Percentiles rank a stretch among this genome's conserved stretches.
Evolutionary conservation across 2,888 invertebrate genomes (phyloP).

Genomic region (Stenodema calcarata): DNA sequence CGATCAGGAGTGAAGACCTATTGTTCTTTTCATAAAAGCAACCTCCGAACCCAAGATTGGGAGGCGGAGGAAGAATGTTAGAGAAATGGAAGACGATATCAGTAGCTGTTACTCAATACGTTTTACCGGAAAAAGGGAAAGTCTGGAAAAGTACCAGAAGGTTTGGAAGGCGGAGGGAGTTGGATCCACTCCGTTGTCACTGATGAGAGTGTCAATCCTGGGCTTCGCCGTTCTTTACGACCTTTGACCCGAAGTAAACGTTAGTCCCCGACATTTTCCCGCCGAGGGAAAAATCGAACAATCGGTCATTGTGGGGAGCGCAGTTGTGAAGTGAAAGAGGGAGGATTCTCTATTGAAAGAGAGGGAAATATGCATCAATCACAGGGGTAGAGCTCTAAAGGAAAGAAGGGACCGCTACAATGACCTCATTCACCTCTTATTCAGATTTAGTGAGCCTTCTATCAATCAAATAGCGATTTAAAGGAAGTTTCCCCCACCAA

Average conservation of each 20-base stretch:
- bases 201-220: neutral
- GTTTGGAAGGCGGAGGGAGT: too few species aligned
- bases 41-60: neutral
- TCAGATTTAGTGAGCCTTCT: neutral
- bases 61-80: neutral
- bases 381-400: neutral
- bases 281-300: constrained; percentile 1
- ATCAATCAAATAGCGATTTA: neutral
- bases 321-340: neutral
- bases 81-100: neutral
- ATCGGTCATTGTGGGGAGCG: neutral
- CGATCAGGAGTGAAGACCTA: neutral
- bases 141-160: neutral
- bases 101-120: neutral
- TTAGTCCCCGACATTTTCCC: neutral
- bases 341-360: neutral
- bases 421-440: neutral
- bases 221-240: neutral
- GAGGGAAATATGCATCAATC: neutral
- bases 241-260: neutral
- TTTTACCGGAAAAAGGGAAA: neutral
- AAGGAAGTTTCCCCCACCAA: neutral
- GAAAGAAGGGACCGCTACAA: neutral
- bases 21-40: neutral
- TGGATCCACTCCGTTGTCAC: neutral